Conservation (phyloP, 2,888 invertebrate species). For the Sphaerophoria taeniata region DNA sequence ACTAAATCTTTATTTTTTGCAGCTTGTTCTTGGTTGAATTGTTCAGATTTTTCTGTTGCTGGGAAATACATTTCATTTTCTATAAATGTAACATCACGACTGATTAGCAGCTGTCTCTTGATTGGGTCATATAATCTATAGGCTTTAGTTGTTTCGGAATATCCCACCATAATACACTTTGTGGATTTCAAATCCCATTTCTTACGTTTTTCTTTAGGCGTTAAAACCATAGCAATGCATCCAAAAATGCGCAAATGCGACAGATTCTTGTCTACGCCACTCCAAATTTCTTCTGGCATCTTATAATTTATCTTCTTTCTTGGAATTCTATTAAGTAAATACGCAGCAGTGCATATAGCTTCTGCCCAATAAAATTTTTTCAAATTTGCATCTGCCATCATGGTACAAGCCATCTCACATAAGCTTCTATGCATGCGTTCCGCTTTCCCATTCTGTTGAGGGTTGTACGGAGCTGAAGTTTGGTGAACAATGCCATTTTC, state of each 20-base stretch:
- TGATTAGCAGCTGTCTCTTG: background rate
- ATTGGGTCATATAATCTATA: background rate
- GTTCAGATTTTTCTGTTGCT: background rate
- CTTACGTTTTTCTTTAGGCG: too few species aligned
- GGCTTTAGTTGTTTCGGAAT: background rate
- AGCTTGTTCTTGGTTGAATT: background rate
- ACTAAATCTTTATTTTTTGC: background rate
- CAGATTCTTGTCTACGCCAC: background rate
- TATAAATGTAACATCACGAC: background rate
- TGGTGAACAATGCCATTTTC: constrained; percentile 15
- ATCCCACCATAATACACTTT: background rate
- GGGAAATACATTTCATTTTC: constrained; percentile 18
- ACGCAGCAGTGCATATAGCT: background rate
- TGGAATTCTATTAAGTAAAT: background rate
- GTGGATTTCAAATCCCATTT: background rate
- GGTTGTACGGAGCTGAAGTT: constrained; percentile 10
- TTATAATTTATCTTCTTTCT: background rate
- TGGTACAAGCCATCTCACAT: background rate
- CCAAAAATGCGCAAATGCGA: constrained; percentile 16
- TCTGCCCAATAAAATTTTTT: constrained; percentile 2
- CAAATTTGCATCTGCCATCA: constrained; percentile 11
- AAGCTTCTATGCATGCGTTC: constrained; percentile 4
- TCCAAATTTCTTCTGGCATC: constrained; percentile 6
- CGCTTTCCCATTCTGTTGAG: constrained; percentile 9
- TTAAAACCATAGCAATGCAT: constrained; percentile 12